Conservation (phyloP, 2,888 invertebrate genomes). For the Choreutis nemorana region DNA sequence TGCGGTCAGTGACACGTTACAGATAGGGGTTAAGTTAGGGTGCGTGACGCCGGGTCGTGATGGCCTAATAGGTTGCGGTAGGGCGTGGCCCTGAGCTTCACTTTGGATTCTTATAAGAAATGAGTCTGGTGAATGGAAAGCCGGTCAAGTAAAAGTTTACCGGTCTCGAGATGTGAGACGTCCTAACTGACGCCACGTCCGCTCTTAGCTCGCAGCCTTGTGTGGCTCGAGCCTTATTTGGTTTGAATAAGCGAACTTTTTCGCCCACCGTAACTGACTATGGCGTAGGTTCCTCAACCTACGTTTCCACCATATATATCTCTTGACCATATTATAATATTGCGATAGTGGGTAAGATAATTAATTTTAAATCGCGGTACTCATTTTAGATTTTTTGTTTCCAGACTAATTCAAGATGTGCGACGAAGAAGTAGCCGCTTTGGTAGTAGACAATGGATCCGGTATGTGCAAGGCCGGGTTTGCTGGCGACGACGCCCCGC, state of each 20-base stretch:
- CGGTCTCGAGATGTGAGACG: slow-evolving; percentile 13
- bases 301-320: neutral
- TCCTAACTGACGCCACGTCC: slow-evolving; percentile 39
- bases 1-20: slow-evolving; percentile 53
- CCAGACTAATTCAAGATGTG: slow-evolving; percentile 59
- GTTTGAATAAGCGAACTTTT: slow-evolving; percentile 33
- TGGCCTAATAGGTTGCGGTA: slow-evolving; percentile 56
- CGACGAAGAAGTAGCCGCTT: slow-evolving; percentile 81
- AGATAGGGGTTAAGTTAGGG: slow-evolving; percentile 21
- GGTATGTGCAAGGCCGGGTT: slow-evolving; percentile 98
- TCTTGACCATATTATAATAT: no score
- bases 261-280: no score
- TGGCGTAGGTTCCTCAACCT: no score
- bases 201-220: slow-evolving; percentile 24
- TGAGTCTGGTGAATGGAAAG: slow-evolving; percentile 4
- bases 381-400: slow-evolving; percentile 20
- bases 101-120: slow-evolving; percentile 2
- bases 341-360: no score
- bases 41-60: slow-evolving; percentile 29
- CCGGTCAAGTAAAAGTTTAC: slow-evolving; percentile 5
- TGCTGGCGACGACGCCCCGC: slow-evolving; percentile 94
- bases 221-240: slow-evolving; percentile 45
- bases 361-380: slow-evolving; percentile 9
- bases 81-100: slow-evolving; percentile 55
- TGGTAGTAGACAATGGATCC: slow-evolving; percentile 97